Base-by-base conservation (phyloP, 2,113 vertebrate species). In the Capreolus pygargus region DNA sequence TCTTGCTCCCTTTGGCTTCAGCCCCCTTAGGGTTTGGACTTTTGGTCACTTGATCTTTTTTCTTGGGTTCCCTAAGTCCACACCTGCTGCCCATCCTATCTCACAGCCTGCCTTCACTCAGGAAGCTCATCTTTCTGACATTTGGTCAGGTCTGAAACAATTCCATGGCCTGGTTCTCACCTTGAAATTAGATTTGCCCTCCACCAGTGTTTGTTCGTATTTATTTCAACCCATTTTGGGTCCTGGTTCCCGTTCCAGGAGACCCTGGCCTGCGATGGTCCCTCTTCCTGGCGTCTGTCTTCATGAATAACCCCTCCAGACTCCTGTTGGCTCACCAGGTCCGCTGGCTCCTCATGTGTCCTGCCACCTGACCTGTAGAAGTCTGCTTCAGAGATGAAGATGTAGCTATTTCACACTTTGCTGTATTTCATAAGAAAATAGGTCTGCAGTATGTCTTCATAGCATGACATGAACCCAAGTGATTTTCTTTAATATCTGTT, bases 191-290 rank as follows among this genome's bases (percentile, higher is more conserved):
- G 36, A 19, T 14, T 61, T 81, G 36, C 28, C 67, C 54, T n/a
- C 0, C 30, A 19, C 6, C 14, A 7, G 52, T 21, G 16, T 17
- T 36, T 17, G 12, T 30, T 39, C 2, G 0, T 28, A 5, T 54
- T 76, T 16, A 21, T 47, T 30, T 54, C 30, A 4, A 28, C n/a
- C 33, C 15, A 1, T 7, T 30, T 45, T 36, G 43, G 45, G 50
- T 58, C 55, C 86, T 30, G 74, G 55, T 55, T 39, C 36, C 28
- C 25, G 13, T 21, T 55, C n/a, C 23, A 70, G 27, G 47, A 23
- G 47, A 23, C 43, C 50, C 33, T 7, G 16, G 43, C 7, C 21
- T n/a, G 16, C 15, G 15, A 43, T 14, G 13, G 33, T 10, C 15
- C 50, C 33, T 61, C 33, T 28, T 43, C 92, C 91, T 17, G 36